Base-by-base conservation (phyloP, 2,113 vertebrate species). In the Varanus salvator region DNA sequence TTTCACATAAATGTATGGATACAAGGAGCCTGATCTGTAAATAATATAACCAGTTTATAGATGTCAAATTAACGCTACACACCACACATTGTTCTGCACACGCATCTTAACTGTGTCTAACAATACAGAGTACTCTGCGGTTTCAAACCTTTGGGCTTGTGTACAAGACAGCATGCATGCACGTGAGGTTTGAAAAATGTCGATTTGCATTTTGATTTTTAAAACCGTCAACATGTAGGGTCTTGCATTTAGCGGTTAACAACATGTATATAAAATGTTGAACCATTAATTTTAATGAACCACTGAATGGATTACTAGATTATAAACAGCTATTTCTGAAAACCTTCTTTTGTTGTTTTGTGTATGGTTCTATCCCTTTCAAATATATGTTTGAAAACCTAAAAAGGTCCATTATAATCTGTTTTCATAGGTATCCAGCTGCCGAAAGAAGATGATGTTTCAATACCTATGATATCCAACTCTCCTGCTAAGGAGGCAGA, bases 401-500 rank as follows among this genome's bases (percentile, higher is more conserved):
- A 0, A 80, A 82, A n/a, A 14, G 21, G 90, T 19, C 89, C 4
- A 85, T 64, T 91, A 48, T 29, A 68, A 8, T 88, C 6, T 90
- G 15, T 90, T 81, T 90, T 72, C 95, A 64, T 93, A 98, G 97
- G 96, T 94, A 27, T 96, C 80, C 95, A 97, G 0, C 90, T 97
- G 80, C 95, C 96, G 85, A 97, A 96, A 88, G 96, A 96, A 86
- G 96, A 97, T 66, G 91, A 93, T 23, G 90, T 92, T 90, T 96
- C 96, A 66, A 92, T 95, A 66, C 96, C 97, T 38, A 86, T 97
- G 91, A 92, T 87, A 91, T 96, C 96, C 85, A 93, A 93, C 87
- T 97, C 97, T 21, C 96, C 97, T 9, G 82, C 93, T 80, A 97
- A 96, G 87, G 96, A 97, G 86, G 75, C 75, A 85, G 97, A 86